Evolutionary conservation across 2,113 vertebrate species (phyloP), one percentile per base, ranked within the genome.

Genomic region (Ellobius talpinus): DNA sequence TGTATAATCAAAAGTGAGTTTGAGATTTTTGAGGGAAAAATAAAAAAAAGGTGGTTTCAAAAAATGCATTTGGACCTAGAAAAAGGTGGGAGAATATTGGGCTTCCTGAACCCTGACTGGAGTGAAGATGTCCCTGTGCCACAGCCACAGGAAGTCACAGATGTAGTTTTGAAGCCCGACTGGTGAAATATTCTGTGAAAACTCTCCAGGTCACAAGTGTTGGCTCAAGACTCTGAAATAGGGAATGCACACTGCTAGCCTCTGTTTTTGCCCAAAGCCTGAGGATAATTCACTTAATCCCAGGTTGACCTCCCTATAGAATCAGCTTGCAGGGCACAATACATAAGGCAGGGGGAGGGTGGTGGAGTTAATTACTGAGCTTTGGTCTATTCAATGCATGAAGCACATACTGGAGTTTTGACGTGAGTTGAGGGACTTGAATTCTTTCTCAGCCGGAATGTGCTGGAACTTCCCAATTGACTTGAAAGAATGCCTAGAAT

Each of bases 401-500:
- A 94, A 97, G 90, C 76, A 89, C 52, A 39, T 55, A 6, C 79
- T 93, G 78, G 86, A 91, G 58, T 94, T 95, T 93, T 93, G 78
- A 90, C 31, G 4, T 39, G 86, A 97, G 91, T 93, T 16, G 82
- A 96, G 87, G 70, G 82, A 97, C 94, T 93, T 90, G 13, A 68
- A 98, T 97, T 97, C 94, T 95, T 96, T 79, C 24, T n/a, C 94
- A 93, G 85, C 84, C 94, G 98, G 98, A 97, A 98, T 98, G 97
- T 94, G 87, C 95, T 73, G 94, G 66, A 91, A 93, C 91, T 98
- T 98, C 93, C 97, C 97, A 96, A 84, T 11, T 11, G 77, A 94
- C 93, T 91, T 94, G 94, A 98, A 98, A 98, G 93, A 96, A 95
- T 98, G 97, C 87, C 97, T 98, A 98, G 98, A 98, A 98, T 98